Evolutionary conservation across 35 echinoderm and acorn worm species (phyloP), one percentile per base, ranked within the genome.

Genomic region (Acanthaster planci): DNA sequence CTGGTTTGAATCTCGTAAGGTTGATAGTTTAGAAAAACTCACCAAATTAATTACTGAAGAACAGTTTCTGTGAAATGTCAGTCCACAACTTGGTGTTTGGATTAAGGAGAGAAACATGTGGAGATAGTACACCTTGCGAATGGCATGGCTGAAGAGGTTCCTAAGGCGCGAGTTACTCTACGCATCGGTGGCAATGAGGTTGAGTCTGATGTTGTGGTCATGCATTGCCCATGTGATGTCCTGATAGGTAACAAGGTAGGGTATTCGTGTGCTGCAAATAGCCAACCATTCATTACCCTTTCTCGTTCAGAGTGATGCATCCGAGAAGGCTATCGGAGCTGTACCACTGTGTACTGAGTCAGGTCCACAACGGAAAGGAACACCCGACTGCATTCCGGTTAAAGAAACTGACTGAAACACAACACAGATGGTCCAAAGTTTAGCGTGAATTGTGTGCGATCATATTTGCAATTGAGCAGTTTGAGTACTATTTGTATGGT

Each of bases 231-330:
- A 22, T 67, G 59, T 67, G 59, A 67, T 67, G 59, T 67, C 31
- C 59, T 67, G 12, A 8, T 67, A 22, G 59, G 59, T 23, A 67
- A 67, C 59, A 67, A 67, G 17, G 9, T 67, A 67, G 59, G 26
- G 26, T 8, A 67, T 0, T 6, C 26, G 0, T 67, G 59, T 67
- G 59, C 15, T 7, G n/a, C 59, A 27, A 22, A 51, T 42, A 26
- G 76, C 84, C 38, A 23, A 91, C 38, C 79, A 86, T 8, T 19
- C n/a, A 0, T 9, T 35, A 29, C 21, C 32, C 40, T 86, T 91
- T 37, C 23, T 77, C 0, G 44, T 90, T 30, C 88, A 79, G 19
- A 60, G 80, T 1, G 76, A 84, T 90, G 88, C 88, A 8, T 80
- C 76, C 8, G 50, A 67, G 3, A 50, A 18, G 34, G 83, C 27